Conservation (phyloP, 2,888 invertebrate species). For the Pecten maximus region DNA sequence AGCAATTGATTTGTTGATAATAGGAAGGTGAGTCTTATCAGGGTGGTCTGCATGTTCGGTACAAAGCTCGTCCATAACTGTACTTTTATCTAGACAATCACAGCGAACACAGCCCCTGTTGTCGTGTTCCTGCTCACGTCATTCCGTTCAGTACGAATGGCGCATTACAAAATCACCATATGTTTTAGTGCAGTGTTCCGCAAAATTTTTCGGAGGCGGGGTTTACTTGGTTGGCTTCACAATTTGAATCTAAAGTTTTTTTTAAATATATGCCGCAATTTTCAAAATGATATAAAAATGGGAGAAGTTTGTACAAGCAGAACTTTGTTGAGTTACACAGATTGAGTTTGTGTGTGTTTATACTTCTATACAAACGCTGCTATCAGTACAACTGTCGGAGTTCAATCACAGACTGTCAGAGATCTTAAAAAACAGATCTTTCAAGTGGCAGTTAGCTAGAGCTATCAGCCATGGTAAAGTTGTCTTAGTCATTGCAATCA, state of each 20-base stretch:
- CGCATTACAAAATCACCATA: conserved; percentile 3
- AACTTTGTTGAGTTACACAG: not conserved
- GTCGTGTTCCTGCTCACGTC: not conserved
- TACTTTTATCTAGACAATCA: conserved; percentile 13
- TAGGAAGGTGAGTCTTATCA: not conserved
- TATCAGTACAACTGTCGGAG: conserved; percentile 17
- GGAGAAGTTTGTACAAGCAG: not conserved
- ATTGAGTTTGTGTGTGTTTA: not conserved
- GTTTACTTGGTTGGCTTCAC: not conserved
- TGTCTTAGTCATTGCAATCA: not conserved
- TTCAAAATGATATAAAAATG: not conserved
- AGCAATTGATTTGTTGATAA: not conserved
- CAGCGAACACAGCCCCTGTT: not conserved
- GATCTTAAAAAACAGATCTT: not conserved
- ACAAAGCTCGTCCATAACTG: not conserved
- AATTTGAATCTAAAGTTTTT: not conserved
- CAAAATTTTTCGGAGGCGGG: not conserved
- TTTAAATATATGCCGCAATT: not conserved
- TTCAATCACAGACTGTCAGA: conserved; percentile 1
- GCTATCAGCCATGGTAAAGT: not conserved
- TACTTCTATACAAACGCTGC: not conserved
- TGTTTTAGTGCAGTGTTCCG: conserved; percentile 1
- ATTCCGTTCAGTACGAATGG: not conserved
- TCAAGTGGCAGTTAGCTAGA: not conserved
- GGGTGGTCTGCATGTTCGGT: not conserved